Conservation (phyloP, 1,140 invertebrate species). For the Dufourea novaeangliae region DNA sequence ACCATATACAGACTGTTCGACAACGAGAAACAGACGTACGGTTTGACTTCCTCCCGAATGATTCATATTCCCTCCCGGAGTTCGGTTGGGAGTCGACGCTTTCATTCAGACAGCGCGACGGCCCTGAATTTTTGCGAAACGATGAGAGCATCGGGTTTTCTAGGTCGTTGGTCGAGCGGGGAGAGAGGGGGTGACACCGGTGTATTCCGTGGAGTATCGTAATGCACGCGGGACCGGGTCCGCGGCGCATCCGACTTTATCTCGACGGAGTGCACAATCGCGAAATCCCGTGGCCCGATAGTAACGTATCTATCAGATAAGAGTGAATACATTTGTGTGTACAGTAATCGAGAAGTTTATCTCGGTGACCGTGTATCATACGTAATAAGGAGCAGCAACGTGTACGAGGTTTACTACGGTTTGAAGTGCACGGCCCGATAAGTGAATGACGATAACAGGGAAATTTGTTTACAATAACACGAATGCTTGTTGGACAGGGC, state of each 20-base stretch:
- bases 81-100: not conserved
- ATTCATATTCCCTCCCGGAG: not conserved
- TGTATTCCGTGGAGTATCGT: not conserved
- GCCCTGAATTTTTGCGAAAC: not conserved
- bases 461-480: too few species aligned
- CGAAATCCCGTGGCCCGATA: too few species aligned
- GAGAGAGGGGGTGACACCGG: not conserved
- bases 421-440: too few species aligned
- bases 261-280: not conserved
- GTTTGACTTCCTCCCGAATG: not conserved
- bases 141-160: not conserved
- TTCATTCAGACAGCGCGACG: conserved; percentile 10
- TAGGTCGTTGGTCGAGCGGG: not conserved
- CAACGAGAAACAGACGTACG: not conserved
- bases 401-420: too few species aligned
- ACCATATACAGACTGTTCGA: too few species aligned
- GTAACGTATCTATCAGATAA: not conserved
- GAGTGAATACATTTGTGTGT: not conserved
- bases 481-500: too few species aligned
- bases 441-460: too few species aligned
- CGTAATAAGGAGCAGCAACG: not conserved
- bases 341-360: not conserved
- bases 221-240: not conserved
- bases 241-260: not conserved
- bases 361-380: not conserved